A percentile compares a stretch with the other conserved stretches of the same genome.
phyloP scores from a whole-genome alignment of 2,888 invertebrate genomes.

The Dascillus cervinus region DNA sequence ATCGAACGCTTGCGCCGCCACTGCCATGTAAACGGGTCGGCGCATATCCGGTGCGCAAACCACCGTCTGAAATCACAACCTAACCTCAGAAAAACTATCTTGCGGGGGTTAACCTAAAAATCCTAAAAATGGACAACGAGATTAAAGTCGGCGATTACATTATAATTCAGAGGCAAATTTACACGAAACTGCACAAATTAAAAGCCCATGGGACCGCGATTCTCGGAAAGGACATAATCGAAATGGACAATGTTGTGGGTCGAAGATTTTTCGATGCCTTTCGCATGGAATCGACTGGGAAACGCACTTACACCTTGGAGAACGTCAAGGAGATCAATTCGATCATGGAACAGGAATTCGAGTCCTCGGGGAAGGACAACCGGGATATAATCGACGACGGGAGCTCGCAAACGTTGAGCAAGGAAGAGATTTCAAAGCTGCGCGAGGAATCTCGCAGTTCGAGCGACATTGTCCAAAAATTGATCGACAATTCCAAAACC shows the following conservation, averaged over 20 bases:
- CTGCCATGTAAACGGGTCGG: constrained; percentile 80
- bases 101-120: background rate
- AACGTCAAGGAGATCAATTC: constrained; percentile 51
- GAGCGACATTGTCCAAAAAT: constrained; percentile 73
- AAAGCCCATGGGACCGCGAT: constrained; percentile 54
- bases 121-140: constrained; percentile 10
- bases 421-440: constrained; percentile 74
- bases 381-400: constrained; percentile 73
- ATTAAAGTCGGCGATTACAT: constrained; percentile 66
- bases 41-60: constrained; percentile 66
- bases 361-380: constrained; percentile 71
- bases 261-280: constrained; percentile 68
- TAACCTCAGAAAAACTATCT: background rate
- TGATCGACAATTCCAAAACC: constrained; percentile 87
- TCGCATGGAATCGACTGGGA: constrained; percentile 56
- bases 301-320: constrained; percentile 47
- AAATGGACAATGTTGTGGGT: constrained; percentile 58
- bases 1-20: constrained; percentile 73
- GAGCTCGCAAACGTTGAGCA: constrained; percentile 73
- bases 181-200: constrained; percentile 68
- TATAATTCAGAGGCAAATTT: constrained; percentile 69
- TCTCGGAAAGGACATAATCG: constrained; percentile 63
- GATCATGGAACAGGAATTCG: constrained; percentile 52
- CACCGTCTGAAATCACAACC: constrained; percentile 47
- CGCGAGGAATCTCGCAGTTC: constrained; percentile 70